These are phyloP conservation scores for Microctonus brassicae DNA, from an alignment of 2,888 invertebrate genomes.

Conservation along the genomic window DNA sequence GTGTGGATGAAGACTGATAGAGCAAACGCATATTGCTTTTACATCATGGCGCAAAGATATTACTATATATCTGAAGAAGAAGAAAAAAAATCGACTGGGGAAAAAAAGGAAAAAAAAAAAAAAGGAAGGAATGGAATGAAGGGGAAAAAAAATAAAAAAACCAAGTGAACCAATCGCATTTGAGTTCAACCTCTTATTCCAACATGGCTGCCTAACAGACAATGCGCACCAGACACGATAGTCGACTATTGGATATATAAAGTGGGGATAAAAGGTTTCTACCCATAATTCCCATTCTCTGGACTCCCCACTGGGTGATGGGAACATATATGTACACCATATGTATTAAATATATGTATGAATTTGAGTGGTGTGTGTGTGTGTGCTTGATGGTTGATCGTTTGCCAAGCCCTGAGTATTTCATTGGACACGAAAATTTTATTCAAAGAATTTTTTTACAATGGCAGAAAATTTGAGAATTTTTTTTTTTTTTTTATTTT, in stretches of 20 bases:
- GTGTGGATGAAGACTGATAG: constrained; percentile 47
- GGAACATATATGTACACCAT: constrained; percentile 1
- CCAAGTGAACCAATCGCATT: constrained; percentile 66
- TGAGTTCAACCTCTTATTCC: constrained; percentile 63
- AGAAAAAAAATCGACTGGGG: constrained; percentile 29
- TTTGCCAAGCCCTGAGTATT: constrained; percentile 4
- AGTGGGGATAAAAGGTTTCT: constrained; percentile 55
- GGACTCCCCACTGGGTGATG: constrained; percentile 62
- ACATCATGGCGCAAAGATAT: constrained; percentile 8
- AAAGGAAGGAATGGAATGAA: constrained; percentile 56
- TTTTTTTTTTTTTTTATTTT: not conserved
- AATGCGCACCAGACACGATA: constrained; percentile 62
- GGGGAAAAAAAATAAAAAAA: constrained; percentile 45
- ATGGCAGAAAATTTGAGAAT: no score
- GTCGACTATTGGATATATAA: constrained; percentile 35
- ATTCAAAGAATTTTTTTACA: not conserved
- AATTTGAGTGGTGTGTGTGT: not conserved
- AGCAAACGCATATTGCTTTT: not conserved
- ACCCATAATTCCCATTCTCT: constrained; percentile 67
- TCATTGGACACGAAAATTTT: not conserved
- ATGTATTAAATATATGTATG: constrained; percentile 25
- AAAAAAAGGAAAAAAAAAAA: constrained; percentile 48
- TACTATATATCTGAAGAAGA: not conserved
- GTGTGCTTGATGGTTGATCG: constrained; percentile 6
- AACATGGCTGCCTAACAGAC: constrained; percentile 66